Conservation (phyloP, 2,888 invertebrate genomes). For the Mystacides longicornis region DNA sequence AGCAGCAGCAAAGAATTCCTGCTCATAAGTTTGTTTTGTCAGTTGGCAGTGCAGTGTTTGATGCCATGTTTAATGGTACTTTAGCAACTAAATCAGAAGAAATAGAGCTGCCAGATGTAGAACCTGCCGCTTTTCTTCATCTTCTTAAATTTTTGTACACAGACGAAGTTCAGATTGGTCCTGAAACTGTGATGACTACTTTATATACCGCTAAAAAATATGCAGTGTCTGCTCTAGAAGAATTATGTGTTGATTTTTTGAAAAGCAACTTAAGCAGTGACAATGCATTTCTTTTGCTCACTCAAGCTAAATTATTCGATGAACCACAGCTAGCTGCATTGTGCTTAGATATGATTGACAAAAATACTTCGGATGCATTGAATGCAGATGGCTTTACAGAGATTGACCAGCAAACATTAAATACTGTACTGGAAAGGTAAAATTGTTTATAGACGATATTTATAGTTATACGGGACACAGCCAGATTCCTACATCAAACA, state of each 20-base stretch:
- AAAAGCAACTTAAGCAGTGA: constrained; percentile 69
- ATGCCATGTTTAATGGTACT: constrained; percentile 79
- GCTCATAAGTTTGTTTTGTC: constrained; percentile 76
- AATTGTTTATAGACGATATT: too few species aligned
- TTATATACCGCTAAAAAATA: constrained; percentile 83
- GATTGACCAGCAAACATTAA: constrained; percentile 71
- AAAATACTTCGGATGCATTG: constrained; percentile 72
- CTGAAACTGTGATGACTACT: constrained; percentile 81
- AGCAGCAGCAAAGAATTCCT: constrained; percentile 61
- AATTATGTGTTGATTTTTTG: constrained; percentile 74
- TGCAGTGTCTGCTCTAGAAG: constrained; percentile 74
- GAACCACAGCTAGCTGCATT: constrained; percentile 73
- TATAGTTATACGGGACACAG: too few species aligned
- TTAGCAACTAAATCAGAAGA: constrained; percentile 61
- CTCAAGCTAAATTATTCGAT: constrained; percentile 73
- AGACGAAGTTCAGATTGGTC: constrained; percentile 75
- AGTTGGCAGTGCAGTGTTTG: constrained; percentile 78
- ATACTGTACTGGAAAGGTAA: constrained; percentile 60
- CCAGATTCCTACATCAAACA: too few species aligned
- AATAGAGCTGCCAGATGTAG: constrained; percentile 76
- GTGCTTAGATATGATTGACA: constrained; percentile 77
- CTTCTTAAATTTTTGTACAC: constrained; percentile 68
- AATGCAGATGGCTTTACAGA: constrained; percentile 76
- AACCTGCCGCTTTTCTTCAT: constrained; percentile 72
- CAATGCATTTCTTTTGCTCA: constrained; percentile 75